These are phyloP conservation scores for Antheraea mylitta DNA, from an alignment of 1,140 invertebrate genomes.

Conservation along the genomic window DNA sequence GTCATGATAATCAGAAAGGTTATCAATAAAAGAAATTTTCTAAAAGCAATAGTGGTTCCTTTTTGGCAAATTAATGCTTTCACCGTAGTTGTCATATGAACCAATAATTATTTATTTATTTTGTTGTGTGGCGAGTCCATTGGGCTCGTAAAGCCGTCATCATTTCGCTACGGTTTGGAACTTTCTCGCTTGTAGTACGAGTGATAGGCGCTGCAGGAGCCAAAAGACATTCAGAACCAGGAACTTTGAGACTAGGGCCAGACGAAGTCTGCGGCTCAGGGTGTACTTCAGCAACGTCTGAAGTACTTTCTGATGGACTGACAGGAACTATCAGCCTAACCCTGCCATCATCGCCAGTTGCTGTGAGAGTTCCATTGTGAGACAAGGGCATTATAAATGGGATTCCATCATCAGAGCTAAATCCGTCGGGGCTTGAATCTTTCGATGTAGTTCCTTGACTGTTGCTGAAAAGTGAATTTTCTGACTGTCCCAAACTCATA, in stretches of 20 bases:
- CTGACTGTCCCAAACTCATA: constrained; percentile 56
- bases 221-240: constrained; percentile 41
- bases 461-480: constrained; percentile 53
- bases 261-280: constrained; percentile 44
- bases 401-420: constrained; percentile 63
- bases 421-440: constrained; percentile 51
- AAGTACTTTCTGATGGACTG: constrained; percentile 54
- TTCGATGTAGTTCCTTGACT: constrained; percentile 52
- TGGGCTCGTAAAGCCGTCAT: constrained; percentile 89
- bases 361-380: constrained; percentile 81
- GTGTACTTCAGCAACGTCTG: constrained; percentile 36
- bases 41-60: background rate
- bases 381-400: constrained; percentile 85
- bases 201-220: constrained; percentile 82
- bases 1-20: constrained; percentile 20
- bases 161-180: constrained; percentile 89
- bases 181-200: constrained; percentile 90
- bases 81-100: too few species aligned
- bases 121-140: constrained; percentile 93
- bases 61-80: background rate
- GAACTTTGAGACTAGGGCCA: constrained; percentile 68
- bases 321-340: constrained; percentile 80
- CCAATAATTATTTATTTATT: constrained; percentile 75
- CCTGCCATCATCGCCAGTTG: constrained; percentile 79
- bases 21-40: constrained; percentile 15